Percentiles rank a stretch among this genome's conserved stretches.
phyloP scores from a whole-genome alignment of 2,113 vertebrate genomes.

The Hiodon alosoides region DNA sequence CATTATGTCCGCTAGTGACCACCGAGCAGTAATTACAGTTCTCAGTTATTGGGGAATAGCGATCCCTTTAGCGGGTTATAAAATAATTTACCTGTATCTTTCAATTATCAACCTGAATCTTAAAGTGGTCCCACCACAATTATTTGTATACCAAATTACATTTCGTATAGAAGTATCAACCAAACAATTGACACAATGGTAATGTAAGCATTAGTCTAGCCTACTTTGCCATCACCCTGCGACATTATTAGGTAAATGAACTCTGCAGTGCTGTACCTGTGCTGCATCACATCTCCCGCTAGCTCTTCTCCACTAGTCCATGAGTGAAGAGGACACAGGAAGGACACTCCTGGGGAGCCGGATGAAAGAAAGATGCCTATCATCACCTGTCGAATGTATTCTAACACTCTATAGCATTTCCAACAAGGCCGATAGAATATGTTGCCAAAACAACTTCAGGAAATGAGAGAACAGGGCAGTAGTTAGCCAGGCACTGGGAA shows the following conservation, averaged over 20 bases:
- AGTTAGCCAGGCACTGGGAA: neutral
- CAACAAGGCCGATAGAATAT: slow-evolving; percentile 3
- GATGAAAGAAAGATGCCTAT: neutral
- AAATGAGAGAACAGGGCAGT: slow-evolving; percentile 12
- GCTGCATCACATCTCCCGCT: slow-evolving; percentile 76
- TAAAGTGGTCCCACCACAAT: no score
- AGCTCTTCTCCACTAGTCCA: slow-evolving; percentile 91
- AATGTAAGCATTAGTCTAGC: no score
- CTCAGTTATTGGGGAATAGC: no score
- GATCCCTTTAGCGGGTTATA: no score
- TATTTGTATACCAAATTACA: no score
- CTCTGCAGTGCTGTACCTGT: slow-evolving; percentile 66
- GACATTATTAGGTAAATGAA: neutral
- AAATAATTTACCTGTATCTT: no score
- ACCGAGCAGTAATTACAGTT: no score
- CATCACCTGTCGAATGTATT: neutral
- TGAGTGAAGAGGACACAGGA: slow-evolving; percentile 84
- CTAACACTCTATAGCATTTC: slow-evolving; percentile 11
- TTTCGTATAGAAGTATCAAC: no score
- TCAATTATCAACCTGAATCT: no score
- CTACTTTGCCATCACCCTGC: neutral
- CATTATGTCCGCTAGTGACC: no score
- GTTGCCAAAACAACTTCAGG: neutral
- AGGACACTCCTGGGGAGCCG: slow-evolving; percentile 64
- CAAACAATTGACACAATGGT: no score